Base-by-base conservation (phyloP, 2,888 invertebrate species). In the Nemurella pictetii region DNA sequence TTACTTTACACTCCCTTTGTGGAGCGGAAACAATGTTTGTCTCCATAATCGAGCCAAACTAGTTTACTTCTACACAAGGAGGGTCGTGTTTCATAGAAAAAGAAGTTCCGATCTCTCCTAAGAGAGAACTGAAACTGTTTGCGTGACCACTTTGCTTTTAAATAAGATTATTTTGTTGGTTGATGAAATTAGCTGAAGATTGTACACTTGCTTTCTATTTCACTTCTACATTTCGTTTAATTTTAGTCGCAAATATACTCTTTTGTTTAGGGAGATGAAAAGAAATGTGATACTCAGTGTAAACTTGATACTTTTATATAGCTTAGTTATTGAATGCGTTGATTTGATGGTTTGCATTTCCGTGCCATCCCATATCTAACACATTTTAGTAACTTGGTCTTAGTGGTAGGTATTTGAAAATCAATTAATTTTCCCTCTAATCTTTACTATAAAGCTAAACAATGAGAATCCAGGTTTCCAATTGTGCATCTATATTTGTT, bases 131-230 rank as follows among this genome's bases (percentile, higher is more conserved):
- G 75, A 75, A 28, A 75, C 75, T 75, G 75, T 75, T 75, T 75
- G 75, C 75, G 75, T 75, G 75, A 75, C 75, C 75, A 75, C 75
- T 75, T 75, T 28, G 75, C 75, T 75, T 28, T 75, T 27, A 75
- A 75, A 75, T 75, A 75, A 75, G 75, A 75, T 75, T 75, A 75
- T 75, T 75, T 28, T 75, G 75, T 75, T 75, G 12, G 28, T n/a
- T 25, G 27, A 26, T 26, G 27, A n/a, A 75, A 75, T 75, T 75
- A 75, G 75, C 28, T 75, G 15, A 55, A 7, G 55, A 20, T 55
- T 3, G 55, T 55, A 55, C 55, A 55, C 55, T 55, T 20, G 9
- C 15, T 55, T 55, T 55, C 55, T 55, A 55, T 55, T 55, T 55
- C 55, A 12, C 55, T 20, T 2, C 55, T 20, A 7, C n/a, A 20